Base-by-base conservation (phyloP, 2,113 vertebrate species). In the Phalacrocorax pelagicus region DNA sequence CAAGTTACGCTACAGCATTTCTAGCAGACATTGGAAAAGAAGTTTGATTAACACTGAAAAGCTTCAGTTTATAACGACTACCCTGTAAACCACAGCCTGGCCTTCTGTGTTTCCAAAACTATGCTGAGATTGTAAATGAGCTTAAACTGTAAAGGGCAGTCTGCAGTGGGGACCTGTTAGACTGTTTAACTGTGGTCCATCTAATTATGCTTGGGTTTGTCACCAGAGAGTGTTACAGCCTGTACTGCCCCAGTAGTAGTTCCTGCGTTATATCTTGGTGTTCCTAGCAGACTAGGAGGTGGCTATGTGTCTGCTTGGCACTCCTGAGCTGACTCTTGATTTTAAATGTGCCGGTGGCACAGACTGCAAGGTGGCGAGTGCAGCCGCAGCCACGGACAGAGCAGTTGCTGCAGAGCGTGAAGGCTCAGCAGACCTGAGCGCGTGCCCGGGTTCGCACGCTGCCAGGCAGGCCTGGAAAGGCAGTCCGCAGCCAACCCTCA, bases 1-100 rank as follows among this genome's bases (percentile, higher is more conserved):
- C 91, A 73, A 94, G 75, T 75, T 90, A 94, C 30, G 19, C 87
- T 86, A 59, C 11, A 96, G 84, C 81, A 22, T 86, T 98, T 97
- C 90, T 81, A 96, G 94, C 79, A 80, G 86, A 71, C 90, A 12
- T 79, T 85, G 70, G 72, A 95, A 91, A 77, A 94, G 82, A 81
- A 88, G 18, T 89, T 88, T 61, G 71, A 70, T 95, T 52, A 82
- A 78, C 81, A 92, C 88, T 96, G 59, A 82, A 94, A 92, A 86
- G 84, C 54, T 70, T 80, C 54, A 38, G 29, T 85, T 95, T 91
- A 12, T 58, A 92, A 81, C 44, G 18, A 4, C 29, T 58, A 59
- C 72, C 73, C 65, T 92, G 69, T 23, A 71, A 84, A n/a, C 65
- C 72, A 34, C 80, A 93, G 65, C 65, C 55, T 55, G 34, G 52